phyloP scores from a whole-genome alignment of 2,888 invertebrate genomes.

The Chymomyza amoena region DNA sequence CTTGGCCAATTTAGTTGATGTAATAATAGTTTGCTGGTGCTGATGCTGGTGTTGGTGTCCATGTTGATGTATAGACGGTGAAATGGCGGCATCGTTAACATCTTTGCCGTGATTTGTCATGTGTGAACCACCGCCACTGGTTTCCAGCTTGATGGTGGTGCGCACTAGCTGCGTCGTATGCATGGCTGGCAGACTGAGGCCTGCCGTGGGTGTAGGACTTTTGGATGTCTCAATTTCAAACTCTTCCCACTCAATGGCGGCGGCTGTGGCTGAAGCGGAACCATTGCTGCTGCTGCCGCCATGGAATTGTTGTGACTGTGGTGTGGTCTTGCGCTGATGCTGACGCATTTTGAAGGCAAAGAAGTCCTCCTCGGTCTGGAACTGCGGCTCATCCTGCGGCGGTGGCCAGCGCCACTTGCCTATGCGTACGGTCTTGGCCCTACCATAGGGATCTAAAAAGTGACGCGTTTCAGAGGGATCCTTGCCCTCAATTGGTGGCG shows the following conservation, averaged over 20 bases:
- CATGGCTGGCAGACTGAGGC: constrained; percentile 30
- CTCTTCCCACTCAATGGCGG: constrained; percentile 90
- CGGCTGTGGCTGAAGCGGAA: constrained; percentile 69
- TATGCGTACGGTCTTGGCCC: constrained; percentile 96
- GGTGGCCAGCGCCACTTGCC: constrained; percentile 99
- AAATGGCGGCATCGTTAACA: constrained; percentile 24
- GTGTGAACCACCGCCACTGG: constrained; percentile 35
- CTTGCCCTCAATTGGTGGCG: constrained; percentile 88
- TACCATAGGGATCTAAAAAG: constrained; percentile 93
- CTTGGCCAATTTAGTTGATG: constrained; percentile 65
- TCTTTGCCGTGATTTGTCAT: constrained; percentile 62
- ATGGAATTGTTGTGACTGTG: constrained; percentile 81
- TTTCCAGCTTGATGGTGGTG: constrained; percentile 71
- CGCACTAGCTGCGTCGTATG: constrained; percentile 62
- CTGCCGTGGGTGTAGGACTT: constrained; percentile 67
- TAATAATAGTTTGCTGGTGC: constrained; percentile 37
- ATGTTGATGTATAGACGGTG: too few relatives aligned
- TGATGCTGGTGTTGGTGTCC: not conserved
- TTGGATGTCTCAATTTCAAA: constrained; percentile 84
- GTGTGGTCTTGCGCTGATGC: constrained; percentile 88
- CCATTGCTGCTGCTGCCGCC: constrained; percentile 65
- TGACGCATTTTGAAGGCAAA: constrained; percentile 93
- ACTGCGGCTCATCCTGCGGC: constrained; percentile 85
- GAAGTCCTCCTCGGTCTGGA: constrained; percentile 89
- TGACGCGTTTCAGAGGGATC: constrained; percentile 90